Percentiles rank a stretch among this genome's conserved stretches.
Conservation (phyloP, 2,888 invertebrate genomes). For the Epinotia ramella region DNA sequence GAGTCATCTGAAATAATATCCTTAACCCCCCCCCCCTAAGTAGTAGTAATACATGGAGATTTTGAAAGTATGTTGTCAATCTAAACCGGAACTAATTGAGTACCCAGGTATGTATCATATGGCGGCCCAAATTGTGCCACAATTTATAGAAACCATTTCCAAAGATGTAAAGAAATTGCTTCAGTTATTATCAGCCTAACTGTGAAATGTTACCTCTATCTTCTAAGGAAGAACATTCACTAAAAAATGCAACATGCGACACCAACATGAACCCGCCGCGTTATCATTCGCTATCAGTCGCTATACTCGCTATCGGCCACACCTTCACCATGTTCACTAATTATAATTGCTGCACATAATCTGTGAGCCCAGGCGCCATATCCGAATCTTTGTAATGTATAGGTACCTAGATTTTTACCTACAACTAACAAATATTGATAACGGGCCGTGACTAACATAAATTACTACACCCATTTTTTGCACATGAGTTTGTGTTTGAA, state of each 20-base stretch:
- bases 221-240: not conserved
- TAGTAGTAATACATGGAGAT: too few relatives aligned
- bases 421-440: not conserved
- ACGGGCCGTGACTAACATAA: not conserved
- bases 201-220: too few relatives aligned
- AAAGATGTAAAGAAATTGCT: too few relatives aligned
- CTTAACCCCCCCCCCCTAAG: too few relatives aligned
- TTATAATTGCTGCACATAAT: slow-evolving; percentile 36
- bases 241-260: not conserved
- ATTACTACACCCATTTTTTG: not conserved
- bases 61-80: too few relatives aligned
- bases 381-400: not conserved
- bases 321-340: slow-evolving; percentile 31
- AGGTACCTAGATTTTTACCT: not conserved
- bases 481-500: not conserved
- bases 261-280: slow-evolving; percentile 21
- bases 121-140: too few relatives aligned
- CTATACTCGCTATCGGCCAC: slow-evolving; percentile 26
- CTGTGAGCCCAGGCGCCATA: slow-evolving; percentile 15
- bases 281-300: slow-evolving; percentile 10
- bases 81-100: too few relatives aligned
- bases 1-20: too few relatives aligned
- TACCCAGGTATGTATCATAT: too few relatives aligned
- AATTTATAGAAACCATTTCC: too few relatives aligned
- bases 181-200: too few relatives aligned